Evolutionary conservation across 2,888 invertebrate species (phyloP), one percentile per base, ranked within the genome.

Genomic region (Pyrocoelia pectoralis): DNA sequence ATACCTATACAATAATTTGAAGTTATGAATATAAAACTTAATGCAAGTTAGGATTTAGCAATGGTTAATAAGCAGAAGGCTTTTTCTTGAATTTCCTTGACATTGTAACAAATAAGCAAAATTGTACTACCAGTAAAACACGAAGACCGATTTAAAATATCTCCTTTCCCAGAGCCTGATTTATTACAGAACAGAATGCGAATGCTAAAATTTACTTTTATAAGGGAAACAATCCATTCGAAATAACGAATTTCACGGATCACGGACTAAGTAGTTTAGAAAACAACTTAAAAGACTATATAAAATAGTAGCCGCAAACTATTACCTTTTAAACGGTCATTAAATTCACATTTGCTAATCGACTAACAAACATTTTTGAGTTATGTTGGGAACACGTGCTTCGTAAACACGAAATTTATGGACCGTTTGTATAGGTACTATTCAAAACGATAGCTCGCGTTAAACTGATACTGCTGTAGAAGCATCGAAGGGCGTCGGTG

Each of bases 381-480:
- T 50, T 13, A 1, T 12, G 6, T 24, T 3, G 3, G 6, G 50
- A 70, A 55, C 72, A 72, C 72, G 72, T 72, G 69, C 61, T 68
- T 51, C 33, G 24, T 60, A 55, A 57, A 50, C 58, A 67, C 58
- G 62, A 56, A 56, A 24, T 14, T 48, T 46, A 56, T 61, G 18
- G 46, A 50, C 48, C 65, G 65, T 59, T 55, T 51, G 65, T 72
- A 73, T 73, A n/a, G n/a, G n/a, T n/a, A 76, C 74, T 73, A 74
- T 71, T 70, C 73, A 68, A 67, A 61, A 61, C 66, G 74, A 63
- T 73, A 73, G 77, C 77, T 77, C 76, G 75, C 76, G 76, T 72
- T 71, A 72, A 74, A 79, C 79, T 79, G 78, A 76, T 75, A 74
- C 75, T 73, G 75, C 72, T 74, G 74, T 74, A 17, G 43, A 18